Conservation (phyloP, 2,113 vertebrate species). For the Paedocypris sp. region DNA sequence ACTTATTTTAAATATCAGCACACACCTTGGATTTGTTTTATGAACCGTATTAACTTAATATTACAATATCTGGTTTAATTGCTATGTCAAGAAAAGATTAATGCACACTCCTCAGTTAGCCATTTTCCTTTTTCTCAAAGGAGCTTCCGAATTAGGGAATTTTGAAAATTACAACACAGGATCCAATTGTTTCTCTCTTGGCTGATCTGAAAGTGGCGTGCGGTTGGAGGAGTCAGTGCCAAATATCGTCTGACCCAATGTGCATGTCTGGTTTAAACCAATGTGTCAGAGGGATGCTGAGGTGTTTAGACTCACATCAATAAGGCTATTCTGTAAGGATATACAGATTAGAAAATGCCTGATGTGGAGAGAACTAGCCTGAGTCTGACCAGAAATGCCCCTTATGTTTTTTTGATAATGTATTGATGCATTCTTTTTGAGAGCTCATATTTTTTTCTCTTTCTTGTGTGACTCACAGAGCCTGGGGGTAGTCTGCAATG, state of each 20-base stretch:
- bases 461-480: neutral
- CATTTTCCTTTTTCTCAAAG: constrained; percentile 46
- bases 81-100: too few relatives aligned
- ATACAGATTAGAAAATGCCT: neutral
- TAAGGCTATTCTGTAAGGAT: neutral
- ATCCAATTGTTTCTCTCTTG: neutral
- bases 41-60: too few relatives aligned
- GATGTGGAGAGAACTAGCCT: neutral
- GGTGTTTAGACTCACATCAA: neutral
- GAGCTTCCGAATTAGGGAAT: constrained; percentile 41
- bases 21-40: too few relatives aligned
- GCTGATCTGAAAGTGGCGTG: constrained; percentile 6
- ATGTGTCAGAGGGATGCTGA: constrained; percentile 42
- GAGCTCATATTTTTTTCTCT: constrained; percentile 1
- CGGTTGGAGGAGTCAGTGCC: constrained; percentile 50
- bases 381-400: constrained; percentile 20
- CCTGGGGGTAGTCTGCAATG: neutral
- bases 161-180: constrained; percentile 1
- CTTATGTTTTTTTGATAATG: constrained; percentile 13
- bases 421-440: constrained; percentile 40
- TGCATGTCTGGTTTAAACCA: constrained; percentile 59
- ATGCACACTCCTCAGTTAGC: constrained; percentile 57
- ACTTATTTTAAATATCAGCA: too few relatives aligned
- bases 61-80: too few relatives aligned
- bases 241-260: constrained; percentile 55